Conservation (phyloP, 2,797 vertebrate species). For the Peromyscus aztecus region DNA sequence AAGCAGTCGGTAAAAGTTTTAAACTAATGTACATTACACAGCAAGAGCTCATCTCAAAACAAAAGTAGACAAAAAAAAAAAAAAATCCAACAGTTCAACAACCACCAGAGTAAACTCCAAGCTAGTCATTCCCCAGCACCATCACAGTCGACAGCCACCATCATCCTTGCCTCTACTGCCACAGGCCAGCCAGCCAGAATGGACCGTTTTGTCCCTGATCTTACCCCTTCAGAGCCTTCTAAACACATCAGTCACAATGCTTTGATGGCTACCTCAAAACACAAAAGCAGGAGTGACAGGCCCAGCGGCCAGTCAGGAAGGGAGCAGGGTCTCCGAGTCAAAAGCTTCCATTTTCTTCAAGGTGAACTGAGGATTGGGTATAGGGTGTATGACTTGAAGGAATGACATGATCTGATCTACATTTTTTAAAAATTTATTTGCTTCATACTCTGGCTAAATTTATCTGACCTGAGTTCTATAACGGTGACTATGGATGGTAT, state of each 20-base stretch:
- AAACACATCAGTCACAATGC: neutral
- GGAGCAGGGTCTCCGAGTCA: neutral
- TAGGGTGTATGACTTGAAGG: neutral
- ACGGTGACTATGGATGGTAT: neutral
- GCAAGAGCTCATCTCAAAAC: neutral
- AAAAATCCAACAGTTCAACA: neutral
- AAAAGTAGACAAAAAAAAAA: neutral
- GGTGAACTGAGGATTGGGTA: constrained; percentile 10
- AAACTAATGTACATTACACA: neutral
- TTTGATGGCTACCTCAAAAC: neutral
- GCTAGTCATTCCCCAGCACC: neutral
- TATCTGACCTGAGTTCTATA: neutral
- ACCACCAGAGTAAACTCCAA: constrained; percentile 9
- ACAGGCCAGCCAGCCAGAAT: neutral
- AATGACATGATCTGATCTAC: neutral
- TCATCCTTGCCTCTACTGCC: neutral
- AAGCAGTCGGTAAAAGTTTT: neutral
- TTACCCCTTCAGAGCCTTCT: neutral
- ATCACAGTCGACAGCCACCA: neutral
- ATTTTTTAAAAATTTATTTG: neutral
- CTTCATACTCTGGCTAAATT: neutral
- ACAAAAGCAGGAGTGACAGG: neutral
- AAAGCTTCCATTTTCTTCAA: constrained; percentile 38
- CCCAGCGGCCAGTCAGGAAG: neutral
- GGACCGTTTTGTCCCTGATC: neutral